Evolutionary conservation across 1,140 invertebrate species (phyloP), one percentile per base, ranked within the genome.

Genomic region (Brachionus calyciflorus): DNA sequence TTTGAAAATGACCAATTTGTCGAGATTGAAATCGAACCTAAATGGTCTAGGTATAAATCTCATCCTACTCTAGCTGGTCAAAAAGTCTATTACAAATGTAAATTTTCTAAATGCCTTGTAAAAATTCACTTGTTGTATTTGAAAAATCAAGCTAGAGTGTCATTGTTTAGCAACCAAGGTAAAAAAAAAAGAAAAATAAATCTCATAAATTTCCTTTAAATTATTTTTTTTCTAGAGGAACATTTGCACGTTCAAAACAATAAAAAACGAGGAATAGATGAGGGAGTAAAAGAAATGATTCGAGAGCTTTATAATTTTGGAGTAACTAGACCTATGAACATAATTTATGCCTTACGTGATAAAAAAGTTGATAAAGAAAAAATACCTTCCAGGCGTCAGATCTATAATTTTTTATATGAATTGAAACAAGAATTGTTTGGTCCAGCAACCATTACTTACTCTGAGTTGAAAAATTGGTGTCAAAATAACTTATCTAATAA

Each of bases 161-260:
- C 55, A 6, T 60, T 60, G n/a, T 60, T 60, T 60, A 12, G 10
- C 17, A 33, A 37, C 17, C 55, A 60, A 60, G 30, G 55, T 60
- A 60, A 33, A 33, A 10, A 12, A 21, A 12, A 21, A 60, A 17
- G 37, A 60, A 37, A 46, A 7, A 14, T 7, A 46, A 46, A 14
- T 14, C n/a, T 60, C 37, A 60, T 12, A 37, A 60, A 60, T 33
- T 17, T 60, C n/a, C n/a, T 17, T 21, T 21, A n/a, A n/a, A n/a
- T n/a, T n/a, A n/a, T n/a, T 60, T 33, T 60, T 33, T 21, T 60
- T 60, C n/a, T 60, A 60, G n/a, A 60, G 55, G 55, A 60, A 17
- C 55, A 37, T 37, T 33, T 60, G 12, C 55, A 60, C 30, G 17
- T 60, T 17, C 28, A 26, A 60, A 21, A n/a, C 37, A 60, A 33